Base-by-base conservation (phyloP, 2,888 invertebrate species). In the Drosophila subsilvestris region DNA sequence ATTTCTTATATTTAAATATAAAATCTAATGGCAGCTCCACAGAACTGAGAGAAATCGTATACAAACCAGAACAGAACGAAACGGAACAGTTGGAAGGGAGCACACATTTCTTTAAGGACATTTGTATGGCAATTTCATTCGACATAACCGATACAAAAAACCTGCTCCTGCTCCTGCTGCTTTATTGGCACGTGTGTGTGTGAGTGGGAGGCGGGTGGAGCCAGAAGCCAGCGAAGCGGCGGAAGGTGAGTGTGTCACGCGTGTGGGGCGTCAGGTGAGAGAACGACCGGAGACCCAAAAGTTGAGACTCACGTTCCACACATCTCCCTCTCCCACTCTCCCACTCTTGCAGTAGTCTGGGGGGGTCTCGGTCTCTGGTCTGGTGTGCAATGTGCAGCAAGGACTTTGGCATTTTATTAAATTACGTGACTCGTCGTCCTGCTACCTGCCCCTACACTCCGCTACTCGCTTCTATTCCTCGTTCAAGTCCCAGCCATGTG, bases 371-470 rank as follows among this genome's bases (percentile, higher is more conserved):
- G 32, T 32, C 12, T 32, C 32, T 32, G 32, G 32, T 57, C 49
- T 66, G 54, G 54, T 74, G 74, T 83, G 77, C 86, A 75, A 61
- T 74, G 66, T 78, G 80, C 77, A 76, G 69, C 69, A 57, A 80
- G 84, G 74, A 84, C 87, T 86, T 75, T 84, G 87, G 81, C 76
- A 84, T 86, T 87, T 82, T 80, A 82, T 82, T 84, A 78, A 82
- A 82, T 82, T 84, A 87, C 87, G 78, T 82, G 87, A 72, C 59
- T 76, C 61, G 63, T 62, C 55, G 55, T 45, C 59, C 7, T 51
- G 20, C 20, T 45, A 22, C 42, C 50, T 55, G 18, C 48, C 49
- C 18, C 37, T 27, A 7, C 9, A 29, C 32, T 32, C 32, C 32
- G 4, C 32, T 5, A 17, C 47, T 44, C 14, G 6, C 9, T 61